Percentiles rank a stretch among this genome's conserved stretches.
Conservation (phyloP, 2,888 invertebrate genomes). For the Teinopalpus imperialis region DNA sequence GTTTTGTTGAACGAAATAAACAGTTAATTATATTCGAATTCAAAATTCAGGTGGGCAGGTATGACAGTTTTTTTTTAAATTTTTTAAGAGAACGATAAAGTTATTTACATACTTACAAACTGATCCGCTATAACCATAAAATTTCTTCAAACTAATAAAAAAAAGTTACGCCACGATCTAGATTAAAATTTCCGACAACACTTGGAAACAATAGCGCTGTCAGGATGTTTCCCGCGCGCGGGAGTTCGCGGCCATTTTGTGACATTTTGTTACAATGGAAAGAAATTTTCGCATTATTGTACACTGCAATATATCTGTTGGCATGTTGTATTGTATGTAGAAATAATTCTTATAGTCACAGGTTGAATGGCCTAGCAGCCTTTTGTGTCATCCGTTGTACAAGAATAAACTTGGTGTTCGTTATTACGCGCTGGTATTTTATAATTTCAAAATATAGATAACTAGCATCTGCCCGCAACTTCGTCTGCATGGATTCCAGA, state of each 20-base stretch:
- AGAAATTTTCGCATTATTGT: slow-evolving; percentile 26
- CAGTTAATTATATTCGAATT: no score
- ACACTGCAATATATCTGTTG: slow-evolving; percentile 17
- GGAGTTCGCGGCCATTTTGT: slow-evolving; percentile 29
- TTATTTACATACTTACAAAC: no score
- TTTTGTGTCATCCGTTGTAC: slow-evolving; percentile 40
- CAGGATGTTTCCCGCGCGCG: slow-evolving; percentile 30
- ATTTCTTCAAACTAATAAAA: slow-evolving; percentile 10
- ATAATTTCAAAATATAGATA: not conserved
- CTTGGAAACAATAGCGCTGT: slow-evolving; percentile 29
- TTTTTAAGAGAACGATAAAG: no score
- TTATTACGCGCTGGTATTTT: slow-evolving; percentile 27
- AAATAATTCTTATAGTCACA: slow-evolving; percentile 33
- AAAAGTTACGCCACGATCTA: slow-evolving; percentile 10
- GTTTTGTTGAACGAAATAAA: no score
- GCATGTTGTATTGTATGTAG: slow-evolving; percentile 28
- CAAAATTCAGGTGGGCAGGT: no score
- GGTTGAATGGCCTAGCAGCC: slow-evolving; percentile 45
- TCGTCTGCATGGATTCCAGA: no score
- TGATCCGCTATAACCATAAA: no score
- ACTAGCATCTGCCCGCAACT: not conserved
- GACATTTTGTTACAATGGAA: slow-evolving; percentile 26
- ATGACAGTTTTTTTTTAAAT: no score
- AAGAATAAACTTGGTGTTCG: slow-evolving; percentile 32
- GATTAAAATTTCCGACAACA: slow-evolving; percentile 27